Percentiles rank a stretch among this genome's conserved stretches.
Evolutionary conservation across 2,113 vertebrate genomes (phyloP).

Genomic region (Morone chrysops): DNA sequence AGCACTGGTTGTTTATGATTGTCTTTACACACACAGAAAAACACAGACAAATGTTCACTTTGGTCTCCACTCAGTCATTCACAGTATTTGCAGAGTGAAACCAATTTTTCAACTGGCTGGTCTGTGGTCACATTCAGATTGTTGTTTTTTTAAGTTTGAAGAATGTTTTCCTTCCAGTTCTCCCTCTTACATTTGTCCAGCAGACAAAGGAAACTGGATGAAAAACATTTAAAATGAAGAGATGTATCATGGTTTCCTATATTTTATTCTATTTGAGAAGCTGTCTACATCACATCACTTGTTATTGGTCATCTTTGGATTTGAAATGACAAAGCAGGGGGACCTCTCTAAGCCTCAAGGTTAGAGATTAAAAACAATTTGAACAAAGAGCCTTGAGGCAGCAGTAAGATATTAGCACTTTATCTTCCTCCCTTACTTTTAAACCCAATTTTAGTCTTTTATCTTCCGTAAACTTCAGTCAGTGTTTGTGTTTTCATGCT

Average conservation of each 20-base stretch:
- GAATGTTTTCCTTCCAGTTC: slow-evolving; percentile 1
- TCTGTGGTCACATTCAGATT: not conserved
- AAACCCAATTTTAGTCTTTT: slow-evolving; percentile 28
- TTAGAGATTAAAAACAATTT: slow-evolving; percentile 31
- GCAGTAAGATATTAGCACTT: not conserved
- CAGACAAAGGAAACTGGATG: not conserved
- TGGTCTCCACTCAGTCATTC: slow-evolving; percentile 11
- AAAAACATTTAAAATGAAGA: not conserved
- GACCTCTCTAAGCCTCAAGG: slow-evolving; percentile 3
- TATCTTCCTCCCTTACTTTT: slow-evolving; percentile 10
- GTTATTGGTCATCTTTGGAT: not conserved
- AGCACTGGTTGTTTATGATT: not conserved
- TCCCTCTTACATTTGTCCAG: slow-evolving; percentile 6
- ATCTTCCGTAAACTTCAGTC: slow-evolving; percentile 2
- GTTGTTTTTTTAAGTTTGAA: not conserved
- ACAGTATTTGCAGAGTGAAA: slow-evolving; percentile 4
- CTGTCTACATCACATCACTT: not conserved
- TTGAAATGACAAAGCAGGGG: not conserved
- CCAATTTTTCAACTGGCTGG: slow-evolving; percentile 1
- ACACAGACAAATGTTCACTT: not conserved
- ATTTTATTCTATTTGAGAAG: not conserved
- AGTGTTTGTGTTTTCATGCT: not conserved
- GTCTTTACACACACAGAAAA: slow-evolving; percentile 4
- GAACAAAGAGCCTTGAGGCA: slow-evolving; percentile 2
- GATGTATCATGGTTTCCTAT: not conserved